Evolutionary conservation across 2,113 vertebrate genomes (phyloP).

Genomic region (Pantherophis guttatus): DNA sequence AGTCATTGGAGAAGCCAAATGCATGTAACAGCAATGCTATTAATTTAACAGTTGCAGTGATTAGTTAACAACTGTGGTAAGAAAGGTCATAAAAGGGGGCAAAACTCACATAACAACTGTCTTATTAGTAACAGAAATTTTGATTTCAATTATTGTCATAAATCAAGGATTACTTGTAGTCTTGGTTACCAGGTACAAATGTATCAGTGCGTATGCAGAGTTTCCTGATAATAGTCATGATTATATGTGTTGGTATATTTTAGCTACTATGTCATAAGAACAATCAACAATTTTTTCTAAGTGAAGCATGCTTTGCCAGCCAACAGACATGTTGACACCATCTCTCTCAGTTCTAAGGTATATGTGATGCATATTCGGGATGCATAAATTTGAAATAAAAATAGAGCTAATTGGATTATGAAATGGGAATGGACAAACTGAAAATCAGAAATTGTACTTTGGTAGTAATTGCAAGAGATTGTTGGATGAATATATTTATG

Average conservation of each 20-base stretch:
- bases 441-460: neutral
- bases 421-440: neutral
- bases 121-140: too few species aligned
- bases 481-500: neutral
- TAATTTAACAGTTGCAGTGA: too few species aligned
- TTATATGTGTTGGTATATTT: neutral
- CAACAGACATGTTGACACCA: neutral
- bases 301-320: neutral
- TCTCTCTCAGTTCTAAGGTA: neutral
- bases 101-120: too few species aligned
- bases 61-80: too few species aligned
- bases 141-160: too few species aligned
- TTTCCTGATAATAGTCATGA: neutral
- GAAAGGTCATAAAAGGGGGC: too few species aligned
- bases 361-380: neutral
- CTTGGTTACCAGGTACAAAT: neutral
- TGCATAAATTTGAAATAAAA: neutral
- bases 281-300: neutral
- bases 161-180: neutral
- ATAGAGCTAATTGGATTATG: neutral
- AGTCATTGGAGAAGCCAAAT: too few species aligned
- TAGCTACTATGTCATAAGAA: neutral
- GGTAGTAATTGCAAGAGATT: neutral
- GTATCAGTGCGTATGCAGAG: neutral
- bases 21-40: too few species aligned